Evolutionary conservation across 1,140 invertebrate species (phyloP).

Genomic region (Drosophila littoralis): DNA sequence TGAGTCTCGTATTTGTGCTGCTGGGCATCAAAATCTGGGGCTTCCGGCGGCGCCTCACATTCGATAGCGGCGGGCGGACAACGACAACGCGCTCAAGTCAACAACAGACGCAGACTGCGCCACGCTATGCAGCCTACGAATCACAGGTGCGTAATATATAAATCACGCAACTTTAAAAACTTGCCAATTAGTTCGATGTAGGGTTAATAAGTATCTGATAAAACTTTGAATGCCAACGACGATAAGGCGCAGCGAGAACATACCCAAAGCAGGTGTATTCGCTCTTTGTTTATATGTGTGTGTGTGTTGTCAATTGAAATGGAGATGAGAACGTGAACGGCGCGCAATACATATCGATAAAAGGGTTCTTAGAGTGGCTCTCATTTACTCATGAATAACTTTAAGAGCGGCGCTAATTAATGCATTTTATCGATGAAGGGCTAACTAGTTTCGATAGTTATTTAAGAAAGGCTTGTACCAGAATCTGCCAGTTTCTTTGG

Average conservation of each 20-base stretch:
- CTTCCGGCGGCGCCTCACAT: constrained; percentile 84
- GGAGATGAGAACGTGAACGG: constrained; percentile 12
- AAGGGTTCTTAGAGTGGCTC: neutral
- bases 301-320: constrained; percentile 14
- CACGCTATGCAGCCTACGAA: constrained; percentile 72
- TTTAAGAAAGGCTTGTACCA: neutral
- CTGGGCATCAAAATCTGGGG: constrained; percentile 84
- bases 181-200: constrained; percentile 16
- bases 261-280: constrained; percentile 5
- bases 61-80: constrained; percentile 43
- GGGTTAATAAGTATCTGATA: constrained; percentile 59
- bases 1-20: constrained; percentile 69
- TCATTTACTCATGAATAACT: neutral
- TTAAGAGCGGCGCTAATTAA: neutral
- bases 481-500: neutral
- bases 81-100: constrained; percentile 39
- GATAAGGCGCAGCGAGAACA: constrained; percentile 57
- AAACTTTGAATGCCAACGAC: constrained; percentile 14
- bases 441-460: neutral
- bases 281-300: constrained; percentile 14
- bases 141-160: constrained; percentile 62
- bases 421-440: no score
- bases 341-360: constrained; percentile 12
- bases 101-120: constrained; percentile 24
- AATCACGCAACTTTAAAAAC: constrained; percentile 18